Evolutionary conservation across 2,888 invertebrate genomes (phyloP).

Genomic region (Kuschelorhynchus macadamiae): DNA sequence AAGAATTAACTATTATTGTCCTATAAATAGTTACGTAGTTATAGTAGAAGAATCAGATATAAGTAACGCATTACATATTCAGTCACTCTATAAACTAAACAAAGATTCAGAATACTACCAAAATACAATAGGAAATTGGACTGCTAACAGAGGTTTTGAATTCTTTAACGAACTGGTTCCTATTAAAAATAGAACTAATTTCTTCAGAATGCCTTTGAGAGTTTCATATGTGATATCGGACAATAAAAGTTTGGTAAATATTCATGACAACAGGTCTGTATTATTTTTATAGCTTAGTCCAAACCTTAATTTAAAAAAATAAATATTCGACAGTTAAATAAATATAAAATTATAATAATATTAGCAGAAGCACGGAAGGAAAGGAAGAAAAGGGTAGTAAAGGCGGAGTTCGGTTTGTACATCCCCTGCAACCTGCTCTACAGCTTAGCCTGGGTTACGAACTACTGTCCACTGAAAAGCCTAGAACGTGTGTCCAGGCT

Average conservation of each 20-base stretch:
- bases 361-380: no score
- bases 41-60: conserved; percentile 17
- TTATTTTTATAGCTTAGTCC: no score
- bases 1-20: conserved; percentile 26
- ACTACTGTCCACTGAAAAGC: no score
- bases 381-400: no score
- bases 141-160: conserved; percentile 19
- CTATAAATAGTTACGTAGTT: conserved; percentile 40
- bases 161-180: conserved; percentile 28
- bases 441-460: no score
- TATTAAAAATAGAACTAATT: conserved; percentile 34
- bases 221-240: conserved; percentile 44
- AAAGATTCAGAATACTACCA: conserved; percentile 8
- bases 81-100: conserved; percentile 34
- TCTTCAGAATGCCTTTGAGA: conserved; percentile 29
- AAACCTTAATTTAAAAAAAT: no score
- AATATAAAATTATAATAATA: no score
- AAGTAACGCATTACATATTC: conserved; percentile 5
- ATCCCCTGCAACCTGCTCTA: no score
- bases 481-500: no score
- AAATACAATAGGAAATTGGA: conserved; percentile 30
- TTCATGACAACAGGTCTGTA: conserved; percentile 54
- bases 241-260: conserved; percentile 42
- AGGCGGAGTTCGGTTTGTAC: no score
- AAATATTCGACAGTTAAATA: no score